Base-by-base conservation (phyloP, 2,113 vertebrate species). In the Chelonoidis abingdonii region DNA sequence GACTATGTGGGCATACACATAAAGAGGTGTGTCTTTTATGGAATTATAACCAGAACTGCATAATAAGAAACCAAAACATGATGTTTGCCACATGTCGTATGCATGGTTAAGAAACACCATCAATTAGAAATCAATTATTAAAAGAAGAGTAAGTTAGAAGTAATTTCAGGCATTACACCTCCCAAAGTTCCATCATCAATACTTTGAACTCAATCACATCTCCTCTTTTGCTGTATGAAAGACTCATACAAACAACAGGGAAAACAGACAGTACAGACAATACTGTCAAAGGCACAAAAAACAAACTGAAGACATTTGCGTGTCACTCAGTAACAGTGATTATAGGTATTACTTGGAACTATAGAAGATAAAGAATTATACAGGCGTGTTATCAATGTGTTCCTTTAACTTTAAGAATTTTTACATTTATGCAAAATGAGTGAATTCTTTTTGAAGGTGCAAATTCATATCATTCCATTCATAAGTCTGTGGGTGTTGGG, bases 251-350 rank as follows among this genome's bases (percentile, higher is more conserved):
- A 94, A 84, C 52, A 94, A 84, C 52, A 93, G 0, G 10, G 65
- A 83, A 93, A 83, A 56, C 3, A 10, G 19, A 84, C 54, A 59
- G 90, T 10, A 54, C 31, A 86, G 90, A 84, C 4, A 84, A 31
- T 27, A 93, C 76, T 86, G 91, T 76, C 69, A 83, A 86, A 56
- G 29, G 44, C 84, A 3, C 87, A 38, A 76, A n/a, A 89, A 84
- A 86, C 38, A 3, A 5, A 86, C 3, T 41, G 21, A 89, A 94
- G 53, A 76, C 19, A 29, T 84, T 86, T 89, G 84, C 89, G 54
- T 69, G 31, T 80, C 90, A 94, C 93, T 86, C 83, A 92, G 5
- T 83, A 94, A 90, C 6, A 53, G 88, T 78, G 90, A 21, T 49
- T 80, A 69, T 16, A 1, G 0, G 83, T 96, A 93, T 88, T 52